phyloP scores from a whole-genome alignment of 1,140 invertebrate species.

The Scaptodrosophila lebanonensis region DNA sequence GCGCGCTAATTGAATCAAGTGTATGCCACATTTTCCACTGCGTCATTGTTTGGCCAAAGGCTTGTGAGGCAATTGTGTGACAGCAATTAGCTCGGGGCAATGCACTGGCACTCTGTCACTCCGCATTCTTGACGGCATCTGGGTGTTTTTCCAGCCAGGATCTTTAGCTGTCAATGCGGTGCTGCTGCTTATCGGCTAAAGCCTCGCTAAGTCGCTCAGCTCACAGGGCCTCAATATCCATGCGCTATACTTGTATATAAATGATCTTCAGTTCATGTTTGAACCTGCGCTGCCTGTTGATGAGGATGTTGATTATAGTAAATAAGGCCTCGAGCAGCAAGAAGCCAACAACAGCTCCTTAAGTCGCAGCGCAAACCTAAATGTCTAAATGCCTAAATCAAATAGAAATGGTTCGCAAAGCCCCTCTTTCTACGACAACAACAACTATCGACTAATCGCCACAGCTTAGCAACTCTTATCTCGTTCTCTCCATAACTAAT shows the following conservation, averaged over 20 bases:
- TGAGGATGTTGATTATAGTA: neutral
- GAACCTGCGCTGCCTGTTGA: slow-evolving; percentile 8
- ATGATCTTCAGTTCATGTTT: slow-evolving; percentile 22
- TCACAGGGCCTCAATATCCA: too few relatives aligned
- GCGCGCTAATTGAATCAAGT: slow-evolving; percentile 67
- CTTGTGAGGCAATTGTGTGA: slow-evolving; percentile 7
- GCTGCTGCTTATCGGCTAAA: slow-evolving; percentile 32
- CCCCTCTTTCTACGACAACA: too few relatives aligned
- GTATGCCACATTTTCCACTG: slow-evolving; percentile 36
- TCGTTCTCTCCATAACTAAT: too few relatives aligned
- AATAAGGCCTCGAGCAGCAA: slow-evolving; percentile 18
- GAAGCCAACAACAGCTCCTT: neutral
- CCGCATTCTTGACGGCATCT: too few relatives aligned
- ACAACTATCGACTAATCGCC: too few relatives aligned
- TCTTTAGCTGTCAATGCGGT: too few relatives aligned
- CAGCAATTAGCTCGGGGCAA: slow-evolving; percentile 50
- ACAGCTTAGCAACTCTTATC: too few relatives aligned
- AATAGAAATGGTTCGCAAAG: slow-evolving; percentile 39
- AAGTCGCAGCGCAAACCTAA: slow-evolving; percentile 35
- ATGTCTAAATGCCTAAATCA: slow-evolving; percentile 53
- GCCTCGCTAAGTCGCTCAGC: slow-evolving; percentile 12
- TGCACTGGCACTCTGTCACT: slow-evolving; percentile 5
- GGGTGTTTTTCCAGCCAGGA: slow-evolving; percentile 20
- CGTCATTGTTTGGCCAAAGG: slow-evolving; percentile 69
- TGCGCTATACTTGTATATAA: slow-evolving; percentile 5